A percentile compares a stretch with the other conserved stretches of the same genome.
Conservation (phyloP, 2,888 invertebrate genomes). For the Helicoverpa assulta region DNA sequence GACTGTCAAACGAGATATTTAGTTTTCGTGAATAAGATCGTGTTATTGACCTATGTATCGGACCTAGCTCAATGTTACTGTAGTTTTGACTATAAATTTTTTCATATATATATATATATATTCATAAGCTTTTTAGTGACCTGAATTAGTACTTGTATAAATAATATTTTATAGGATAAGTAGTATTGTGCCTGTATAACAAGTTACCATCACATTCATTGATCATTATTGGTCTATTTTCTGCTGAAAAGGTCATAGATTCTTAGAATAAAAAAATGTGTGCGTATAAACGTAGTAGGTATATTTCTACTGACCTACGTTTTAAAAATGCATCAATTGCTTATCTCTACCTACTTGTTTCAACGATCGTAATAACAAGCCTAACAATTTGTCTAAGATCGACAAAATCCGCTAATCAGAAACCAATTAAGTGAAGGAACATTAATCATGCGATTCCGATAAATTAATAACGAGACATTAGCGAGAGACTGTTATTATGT, state of each 20-base stretch:
- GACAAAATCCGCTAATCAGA: neutral
- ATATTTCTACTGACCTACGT: no score
- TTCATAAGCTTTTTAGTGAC: no score
- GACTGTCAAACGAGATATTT: constrained; percentile 12
- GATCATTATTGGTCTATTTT: no score
- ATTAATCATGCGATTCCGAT: constrained; percentile 9
- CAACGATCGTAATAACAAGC: neutral
- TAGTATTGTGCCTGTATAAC: no score
- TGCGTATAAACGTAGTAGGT: no score
- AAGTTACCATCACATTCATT: no score
- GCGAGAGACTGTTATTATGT: neutral
- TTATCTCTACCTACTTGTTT: neutral
- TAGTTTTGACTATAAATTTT: no score
- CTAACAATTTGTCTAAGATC: neutral
- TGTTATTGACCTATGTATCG: neutral
- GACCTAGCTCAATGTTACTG: neutral
- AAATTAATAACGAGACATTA: constrained; percentile 1
- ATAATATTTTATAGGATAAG: no score
- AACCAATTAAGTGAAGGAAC: constrained; percentile 6
- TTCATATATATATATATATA: no score
- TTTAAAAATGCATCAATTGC: neutral
- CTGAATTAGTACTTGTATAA: no score
- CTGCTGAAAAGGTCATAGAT: no score
- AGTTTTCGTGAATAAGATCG: neutral
- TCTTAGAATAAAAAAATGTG: no score